These are phyloP conservation scores for Pelvicachromis taeniatus DNA, from an alignment of 2,113 vertebrate genomes.

Conservation along the genomic window DNA sequence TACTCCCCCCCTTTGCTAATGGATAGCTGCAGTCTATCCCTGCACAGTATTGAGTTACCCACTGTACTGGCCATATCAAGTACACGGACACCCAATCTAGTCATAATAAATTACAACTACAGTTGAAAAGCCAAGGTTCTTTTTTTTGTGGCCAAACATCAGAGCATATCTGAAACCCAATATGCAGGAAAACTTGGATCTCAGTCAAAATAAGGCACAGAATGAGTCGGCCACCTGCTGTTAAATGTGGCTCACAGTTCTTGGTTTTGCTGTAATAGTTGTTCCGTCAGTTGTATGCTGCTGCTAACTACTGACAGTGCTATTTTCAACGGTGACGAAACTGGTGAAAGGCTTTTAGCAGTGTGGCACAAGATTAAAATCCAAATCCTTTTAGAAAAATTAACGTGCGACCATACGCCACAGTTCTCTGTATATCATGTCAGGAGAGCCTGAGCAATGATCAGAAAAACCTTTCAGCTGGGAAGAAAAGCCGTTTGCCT, in stretches of 20 bases:
- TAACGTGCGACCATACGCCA: slow-evolving; percentile 44
- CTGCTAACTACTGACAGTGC: slow-evolving; percentile 43
- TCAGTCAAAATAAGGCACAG: slow-evolving; percentile 33
- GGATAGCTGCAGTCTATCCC: slow-evolving; percentile 21
- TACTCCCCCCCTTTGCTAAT: slow-evolving; percentile 25
- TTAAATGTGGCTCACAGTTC: not conserved
- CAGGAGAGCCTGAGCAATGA: slow-evolving; percentile 55
- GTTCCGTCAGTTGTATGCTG: slow-evolving; percentile 12
- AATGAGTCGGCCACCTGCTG: slow-evolving; percentile 48
- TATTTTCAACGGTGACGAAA: slow-evolving; percentile 48
- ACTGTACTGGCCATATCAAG: slow-evolving; percentile 13
- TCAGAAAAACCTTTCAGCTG: slow-evolving; percentile 54
- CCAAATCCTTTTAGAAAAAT: slow-evolving; percentile 73
- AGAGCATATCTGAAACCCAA: slow-evolving; percentile 21
- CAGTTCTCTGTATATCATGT: slow-evolving; percentile 59
- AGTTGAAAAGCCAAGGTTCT: slow-evolving; percentile 14
- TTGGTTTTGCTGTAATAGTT: slow-evolving; percentile 38
- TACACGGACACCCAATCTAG: slow-evolving; percentile 4
- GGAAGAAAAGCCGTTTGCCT: slow-evolving; percentile 37
- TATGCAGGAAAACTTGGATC: slow-evolving; percentile 15
- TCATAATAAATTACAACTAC: slow-evolving; percentile 41
- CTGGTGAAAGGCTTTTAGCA: slow-evolving; percentile 62
- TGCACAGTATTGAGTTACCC: slow-evolving; percentile 35
- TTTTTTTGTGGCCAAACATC: slow-evolving; percentile 19
- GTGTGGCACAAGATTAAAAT: slow-evolving; percentile 62